Percentiles rank a stretch among this genome's conserved stretches.
Conservation (phyloP, 2,888 invertebrate species). For the Leptogaster cylindrica region DNA sequence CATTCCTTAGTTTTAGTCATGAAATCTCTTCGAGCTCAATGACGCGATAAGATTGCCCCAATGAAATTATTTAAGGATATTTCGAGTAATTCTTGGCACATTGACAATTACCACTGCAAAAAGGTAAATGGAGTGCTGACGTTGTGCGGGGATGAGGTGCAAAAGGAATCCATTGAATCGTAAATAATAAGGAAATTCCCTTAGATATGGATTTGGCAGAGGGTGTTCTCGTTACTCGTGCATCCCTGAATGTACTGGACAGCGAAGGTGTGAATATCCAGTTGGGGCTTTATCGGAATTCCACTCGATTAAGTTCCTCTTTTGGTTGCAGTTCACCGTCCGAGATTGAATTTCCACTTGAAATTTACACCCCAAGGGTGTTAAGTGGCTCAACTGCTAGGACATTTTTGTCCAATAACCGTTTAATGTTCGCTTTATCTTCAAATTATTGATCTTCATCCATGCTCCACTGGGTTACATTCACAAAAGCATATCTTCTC, state of each 20-base stretch:
- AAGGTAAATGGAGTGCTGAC: background rate
- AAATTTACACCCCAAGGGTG: background rate
- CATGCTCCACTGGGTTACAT: background rate
- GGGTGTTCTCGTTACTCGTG: background rate
- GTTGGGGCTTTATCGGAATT: constrained; percentile 42
- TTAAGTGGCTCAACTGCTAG: background rate
- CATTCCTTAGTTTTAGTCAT: too few species aligned
- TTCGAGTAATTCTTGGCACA: constrained; percentile 6
- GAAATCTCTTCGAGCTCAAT: too few species aligned
- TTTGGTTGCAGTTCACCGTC: background rate
- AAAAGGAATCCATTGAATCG: background rate
- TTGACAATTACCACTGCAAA: background rate
- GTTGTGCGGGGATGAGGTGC: background rate
- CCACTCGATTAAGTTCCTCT: constrained; percentile 45
- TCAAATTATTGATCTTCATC: background rate
- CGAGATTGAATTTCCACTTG: background rate
- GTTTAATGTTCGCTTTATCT: constrained; percentile 23
- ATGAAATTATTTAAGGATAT: too few species aligned
- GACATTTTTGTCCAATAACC: background rate
- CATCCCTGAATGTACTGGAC: constrained; percentile 2
- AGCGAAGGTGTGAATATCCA: constrained; percentile 12
- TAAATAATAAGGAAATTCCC: constrained; percentile 19
- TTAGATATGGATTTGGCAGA: constrained; percentile 11
- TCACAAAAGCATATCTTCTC: background rate
- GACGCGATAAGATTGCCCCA: too few species aligned